Evolutionary conservation across 2,797 vertebrate genomes (phyloP), one percentile per base, ranked within the genome.

Genomic region (Clamator glandarius): DNA sequence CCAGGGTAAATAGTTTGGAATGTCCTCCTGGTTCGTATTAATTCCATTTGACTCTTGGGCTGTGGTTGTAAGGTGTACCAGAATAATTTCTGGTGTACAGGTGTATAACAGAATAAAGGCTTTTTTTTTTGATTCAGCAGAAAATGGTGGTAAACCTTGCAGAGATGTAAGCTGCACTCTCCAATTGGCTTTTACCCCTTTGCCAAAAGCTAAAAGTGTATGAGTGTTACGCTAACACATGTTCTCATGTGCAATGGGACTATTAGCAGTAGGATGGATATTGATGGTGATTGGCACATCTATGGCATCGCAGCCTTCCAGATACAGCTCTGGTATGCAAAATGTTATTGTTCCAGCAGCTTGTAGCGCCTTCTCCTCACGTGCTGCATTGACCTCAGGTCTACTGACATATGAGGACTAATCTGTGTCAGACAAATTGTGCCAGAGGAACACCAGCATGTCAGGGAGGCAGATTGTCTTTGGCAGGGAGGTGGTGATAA

Each of bases 241-340:
- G 17, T 11, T n/a, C 55, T 63, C 1, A 0, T 1, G 11, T 16
- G 20, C 1, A 7, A 24, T 18, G 33, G 29, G 41, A 36, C 6
- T 58, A 78, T 51, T 9, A 25, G 52, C 15, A 15, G 11, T 3
- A 29, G 36, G 36, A 35, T 6, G 26, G 23, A 57, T 58, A 8
- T 6, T 2, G 0, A 7, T 12, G 62, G 58, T 28, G 26, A 44
- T 16, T 28, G 48, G 16, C 35, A 21, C 13, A 33, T 12, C 21
- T 23, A 3, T 36, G 51, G n/a, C 59, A 42, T 31, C 21, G 5
- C n/a, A 44, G 12, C 16, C 67, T 76, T 66, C 46, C 62, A 84
- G 57, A 20, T 36, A 7, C 52, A 78, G 20, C 15, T 64, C 70
- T 87, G 42, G 31, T 15, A 35, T 66, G 31, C 15, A 72, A 68